These are phyloP conservation scores for Babylonia areolata DNA, from an alignment of 1,140 invertebrate species.

Conservation along the genomic window DNA sequence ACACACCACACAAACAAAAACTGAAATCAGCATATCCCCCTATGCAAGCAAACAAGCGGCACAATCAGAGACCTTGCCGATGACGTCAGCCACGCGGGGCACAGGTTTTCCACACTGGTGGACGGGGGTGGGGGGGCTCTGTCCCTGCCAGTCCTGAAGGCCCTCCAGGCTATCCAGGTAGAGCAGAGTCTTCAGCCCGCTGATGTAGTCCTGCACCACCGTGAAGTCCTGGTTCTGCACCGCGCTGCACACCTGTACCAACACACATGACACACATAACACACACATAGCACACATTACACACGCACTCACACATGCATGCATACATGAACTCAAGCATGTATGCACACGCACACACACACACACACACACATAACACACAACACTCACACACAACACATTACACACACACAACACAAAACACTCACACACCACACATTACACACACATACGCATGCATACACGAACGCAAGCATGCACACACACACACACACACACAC, in stretches of 20 bases:
- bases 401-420: too few relatives aligned
- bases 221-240: conserved; percentile 99
- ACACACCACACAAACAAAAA: too few relatives aligned
- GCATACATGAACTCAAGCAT: neutral
- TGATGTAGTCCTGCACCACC: conserved; percentile 94
- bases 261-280: too few relatives aligned
- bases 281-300: too few relatives aligned
- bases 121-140: conserved; percentile 90
- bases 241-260: conserved; percentile 90
- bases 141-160: conserved; percentile 90
- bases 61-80: conserved; percentile 69
- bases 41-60: neutral
- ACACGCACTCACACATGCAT: conserved; percentile 82
- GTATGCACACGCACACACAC: conserved; percentile 84
- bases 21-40: too few relatives aligned
- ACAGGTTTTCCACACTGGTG: conserved; percentile 96
- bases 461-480: too few relatives aligned
- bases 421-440: too few relatives aligned
- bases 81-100: conserved; percentile 77
- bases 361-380: too few relatives aligned
- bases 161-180: conserved; percentile 86
- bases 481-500: too few relatives aligned
- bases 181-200: conserved; percentile 91
- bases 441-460: too few relatives aligned
- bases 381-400: too few relatives aligned